Conservation (phyloP, 2,797 vertebrate genomes). For the Arremon brunneinucha region DNA sequence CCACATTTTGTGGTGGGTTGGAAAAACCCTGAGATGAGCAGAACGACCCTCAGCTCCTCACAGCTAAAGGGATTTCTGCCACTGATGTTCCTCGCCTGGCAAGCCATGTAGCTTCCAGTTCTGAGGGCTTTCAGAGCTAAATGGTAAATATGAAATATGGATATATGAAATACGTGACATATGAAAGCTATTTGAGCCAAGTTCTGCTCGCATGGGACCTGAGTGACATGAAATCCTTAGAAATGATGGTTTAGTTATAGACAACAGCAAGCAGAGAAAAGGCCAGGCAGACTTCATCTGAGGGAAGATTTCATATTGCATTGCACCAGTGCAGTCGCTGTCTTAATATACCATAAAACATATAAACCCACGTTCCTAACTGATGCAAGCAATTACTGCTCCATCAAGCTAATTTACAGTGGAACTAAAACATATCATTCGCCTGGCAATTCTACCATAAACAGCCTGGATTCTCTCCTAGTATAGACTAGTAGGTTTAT, state of each 20-base stretch:
- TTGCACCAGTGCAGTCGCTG: not conserved
- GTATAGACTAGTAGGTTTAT: not conserved
- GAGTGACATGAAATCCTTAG: not conserved
- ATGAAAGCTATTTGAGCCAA: not conserved
- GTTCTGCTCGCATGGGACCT: not conserved
- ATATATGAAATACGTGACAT: not conserved
- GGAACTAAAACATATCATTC: slow-evolving; percentile 22
- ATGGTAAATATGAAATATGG: not conserved
- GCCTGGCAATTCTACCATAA: not conserved
- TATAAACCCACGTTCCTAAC: not conserved
- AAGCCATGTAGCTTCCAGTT: not conserved
- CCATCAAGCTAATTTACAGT: slow-evolving; percentile 26
- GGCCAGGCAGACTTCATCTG: not conserved
- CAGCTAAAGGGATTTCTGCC: not conserved
- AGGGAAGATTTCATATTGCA: not conserved
- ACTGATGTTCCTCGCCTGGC: not conserved
- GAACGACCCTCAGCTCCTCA: accelerated
- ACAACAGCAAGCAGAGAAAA: not conserved
- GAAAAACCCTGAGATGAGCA: not conserved
- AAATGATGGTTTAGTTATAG: not conserved
- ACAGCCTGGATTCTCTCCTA: not conserved
- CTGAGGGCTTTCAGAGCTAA: not conserved
- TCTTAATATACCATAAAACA: slow-evolving; percentile 8
- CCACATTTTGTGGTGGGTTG: not conserved
- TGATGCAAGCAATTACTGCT: slow-evolving; percentile 33